Evolutionary conservation across 2,888 invertebrate genomes (phyloP), one percentile per base, ranked within the genome.

Genomic region (Latheticus oryzae): DNA sequence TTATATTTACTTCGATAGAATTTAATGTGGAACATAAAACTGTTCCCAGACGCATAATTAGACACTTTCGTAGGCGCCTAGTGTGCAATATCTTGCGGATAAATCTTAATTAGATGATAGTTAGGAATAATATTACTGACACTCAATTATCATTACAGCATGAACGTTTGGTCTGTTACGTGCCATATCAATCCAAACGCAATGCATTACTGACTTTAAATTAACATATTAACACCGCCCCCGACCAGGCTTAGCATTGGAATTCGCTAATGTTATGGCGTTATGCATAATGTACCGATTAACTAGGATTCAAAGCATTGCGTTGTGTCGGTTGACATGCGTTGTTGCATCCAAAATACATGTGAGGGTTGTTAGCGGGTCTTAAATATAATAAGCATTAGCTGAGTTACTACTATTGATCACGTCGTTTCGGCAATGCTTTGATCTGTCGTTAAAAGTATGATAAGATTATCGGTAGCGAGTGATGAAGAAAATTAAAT

Each of bases 21-120:
- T n/a, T n/a, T n/a, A n/a, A n/a, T n/a, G n/a, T n/a, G n/a, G n/a
- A n/a, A n/a, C n/a, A n/a, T n/a, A n/a, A n/a, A n/a, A n/a, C n/a
- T n/a, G n/a, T n/a, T n/a, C n/a, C n/a, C n/a, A n/a, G n/a, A n/a
- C n/a, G n/a, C n/a, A n/a, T n/a, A n/a, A n/a, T n/a, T n/a, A n/a
- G n/a, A n/a, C n/a, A n/a, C n/a, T n/a, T n/a, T n/a, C n/a, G n/a
- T n/a, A n/a, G n/a, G n/a, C n/a, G n/a, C n/a, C n/a, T n/a, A n/a
- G n/a, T n/a, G n/a, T n/a, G n/a, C n/a, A n/a, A n/a, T n/a, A n/a
- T n/a, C n/a, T n/a, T n/a, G n/a, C n/a, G n/a, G n/a, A n/a, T 71
- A 71, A 72, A 76, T 76, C 74, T 75, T 73, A 76, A 76, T 75
- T 75, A 74, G 71, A 64, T 65, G 66, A 71, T 73, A 70, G 72